Conservation (phyloP, 2,888 invertebrate genomes). For the Monochamus alternatus region DNA sequence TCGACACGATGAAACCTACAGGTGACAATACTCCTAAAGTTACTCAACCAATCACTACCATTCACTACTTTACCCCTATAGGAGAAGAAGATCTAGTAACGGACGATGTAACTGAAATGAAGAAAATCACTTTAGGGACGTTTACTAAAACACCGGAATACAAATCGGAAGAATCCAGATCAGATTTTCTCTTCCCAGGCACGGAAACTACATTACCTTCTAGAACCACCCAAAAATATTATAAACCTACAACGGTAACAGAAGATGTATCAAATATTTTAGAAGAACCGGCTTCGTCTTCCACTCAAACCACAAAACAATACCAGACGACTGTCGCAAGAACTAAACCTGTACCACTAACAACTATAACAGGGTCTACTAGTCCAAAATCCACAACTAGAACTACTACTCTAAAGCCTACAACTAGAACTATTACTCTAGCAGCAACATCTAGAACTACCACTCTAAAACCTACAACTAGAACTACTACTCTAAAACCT, state of each 20-base stretch:
- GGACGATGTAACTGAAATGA: slow-evolving; percentile 1
- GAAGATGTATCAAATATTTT: neutral
- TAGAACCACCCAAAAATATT: slow-evolving; percentile 35
- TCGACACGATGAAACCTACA: neutral
- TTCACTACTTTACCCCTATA: slow-evolving; percentile 58
- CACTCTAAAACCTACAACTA: neutral
- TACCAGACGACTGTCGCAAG: neutral
- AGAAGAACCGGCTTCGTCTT: neutral
- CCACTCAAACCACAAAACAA: slow-evolving; percentile 6
- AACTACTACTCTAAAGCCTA: slow-evolving; percentile 12
- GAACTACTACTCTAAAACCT: neutral
- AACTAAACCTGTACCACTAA: neutral
- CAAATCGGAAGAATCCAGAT: slow-evolving; percentile 5
- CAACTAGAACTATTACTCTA: slow-evolving; percentile 18
- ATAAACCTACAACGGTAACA: slow-evolving; percentile 9
- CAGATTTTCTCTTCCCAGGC: slow-evolving; percentile 28
- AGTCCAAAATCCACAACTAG: neutral
- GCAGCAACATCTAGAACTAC: neutral
- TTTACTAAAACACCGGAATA: neutral
- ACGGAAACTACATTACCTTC: slow-evolving; percentile 11
- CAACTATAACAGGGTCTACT: neutral
- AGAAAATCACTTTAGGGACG: neutral
- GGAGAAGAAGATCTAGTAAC: slow-evolving; percentile 47
- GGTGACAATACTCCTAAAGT: slow-evolving; percentile 19
- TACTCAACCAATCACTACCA: slow-evolving; percentile 45